Evolutionary conservation across 2,113 vertebrate species (phyloP), one percentile per base, ranked within the genome.

Genomic region (Pao palembangensis): DNA sequence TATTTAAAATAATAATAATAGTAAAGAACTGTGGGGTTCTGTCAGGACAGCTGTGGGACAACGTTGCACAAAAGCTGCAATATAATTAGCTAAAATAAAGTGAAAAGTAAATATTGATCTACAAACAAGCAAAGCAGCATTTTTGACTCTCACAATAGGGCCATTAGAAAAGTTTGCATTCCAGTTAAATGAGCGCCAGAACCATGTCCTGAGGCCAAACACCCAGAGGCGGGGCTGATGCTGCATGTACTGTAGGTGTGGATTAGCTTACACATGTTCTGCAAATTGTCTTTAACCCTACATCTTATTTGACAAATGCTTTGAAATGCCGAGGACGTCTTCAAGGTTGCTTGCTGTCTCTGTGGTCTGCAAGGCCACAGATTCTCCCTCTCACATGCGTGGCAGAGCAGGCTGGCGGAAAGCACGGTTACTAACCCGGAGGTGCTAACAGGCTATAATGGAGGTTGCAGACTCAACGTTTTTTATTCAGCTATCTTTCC

Each of bases 41-140:
- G 25, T 28, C 25, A 28, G 25, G 25, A 28, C 5, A 28, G 25
- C 25, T 28, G 34, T 4, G 8, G 34, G 34, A 38, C 34, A 38
- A 38, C 34, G 8, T 12, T 11, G 8, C 34, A 38, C 34, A 31
- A 31, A 31, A 31, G 28, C 8, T 31, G 28, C 28, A 31, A 31
- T 12, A 38, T 11, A 38, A 38, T 38, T 38, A 38, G 11, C 34
- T 38, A 38, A 38, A 38, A 11, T 12, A 12, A 38, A 38, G 34
- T 38, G 34, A 38, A 10, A 12, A 4, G 42, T 51, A 59, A 73
- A 70, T 63, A 74, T 76, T 67, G 68, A 73, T 31, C 51, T 53
- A 53, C 55, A 71, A 62, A 67, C 23, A 17, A 25, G 57, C 13
- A 61, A 49, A 64, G 48, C 51, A 20, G 34, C 21, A 71, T 65